phyloP scores from a whole-genome alignment of 2,113 vertebrate genomes.

The Oreochromis aureus region DNA sequence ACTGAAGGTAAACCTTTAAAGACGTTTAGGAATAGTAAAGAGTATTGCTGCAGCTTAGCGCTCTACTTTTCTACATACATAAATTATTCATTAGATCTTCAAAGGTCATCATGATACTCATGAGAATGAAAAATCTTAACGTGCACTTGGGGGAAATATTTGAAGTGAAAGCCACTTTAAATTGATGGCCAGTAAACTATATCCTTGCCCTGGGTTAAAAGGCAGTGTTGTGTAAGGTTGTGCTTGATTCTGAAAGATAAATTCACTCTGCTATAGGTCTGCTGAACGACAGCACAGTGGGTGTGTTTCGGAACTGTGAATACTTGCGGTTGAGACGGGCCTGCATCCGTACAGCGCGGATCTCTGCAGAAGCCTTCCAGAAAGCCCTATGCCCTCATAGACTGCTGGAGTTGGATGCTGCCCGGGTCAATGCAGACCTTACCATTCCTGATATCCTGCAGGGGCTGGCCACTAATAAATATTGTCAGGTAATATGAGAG shows the following conservation, averaged over 20 bases:
- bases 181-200: not conserved
- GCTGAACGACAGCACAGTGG: constrained; percentile 94
- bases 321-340: constrained; percentile 89
- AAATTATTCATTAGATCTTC: not conserved
- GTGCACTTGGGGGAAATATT: not conserved
- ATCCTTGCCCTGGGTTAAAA: not conserved
- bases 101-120: not conserved
- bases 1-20: constrained; percentile 79
- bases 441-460: constrained; percentile 95
- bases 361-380: constrained; percentile 93
- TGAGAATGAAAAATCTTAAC: not conserved
- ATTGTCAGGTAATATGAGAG: constrained; percentile 60
- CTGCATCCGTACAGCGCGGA: constrained; percentile 91
- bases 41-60: not conserved
- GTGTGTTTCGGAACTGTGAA: constrained; percentile 89
- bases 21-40: not conserved
- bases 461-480: constrained; percentile 89
- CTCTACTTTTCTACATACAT: not conserved
- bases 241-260: not conserved
- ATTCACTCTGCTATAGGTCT: constrained; percentile 71
- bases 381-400: constrained; percentile 92
- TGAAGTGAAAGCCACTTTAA: not conserved
- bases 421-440: constrained; percentile 93
- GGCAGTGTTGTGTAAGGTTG: not conserved
- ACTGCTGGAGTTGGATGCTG: constrained; percentile 90